Base-by-base conservation (phyloP, 2,113 vertebrate species). In the Himantopus leucocephalus region DNA sequence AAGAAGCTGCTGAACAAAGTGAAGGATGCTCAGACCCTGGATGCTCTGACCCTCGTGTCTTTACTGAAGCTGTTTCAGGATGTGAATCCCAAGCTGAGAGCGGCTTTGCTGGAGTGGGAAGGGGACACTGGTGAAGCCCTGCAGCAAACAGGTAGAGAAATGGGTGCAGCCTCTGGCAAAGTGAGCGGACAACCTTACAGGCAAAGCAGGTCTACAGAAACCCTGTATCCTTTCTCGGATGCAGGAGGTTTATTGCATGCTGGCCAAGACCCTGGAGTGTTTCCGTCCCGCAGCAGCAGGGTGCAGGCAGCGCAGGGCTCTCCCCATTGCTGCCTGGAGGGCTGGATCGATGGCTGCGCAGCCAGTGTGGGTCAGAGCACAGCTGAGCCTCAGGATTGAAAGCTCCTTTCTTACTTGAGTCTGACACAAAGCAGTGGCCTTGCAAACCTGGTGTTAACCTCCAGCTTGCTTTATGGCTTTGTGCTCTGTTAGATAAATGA, bases 401-500 rank as follows among this genome's bases (percentile, higher is more conserved):
- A 73, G 92, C 52, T 95, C 45, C 82, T 96, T 77, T 92, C 95
- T 93, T 58, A 21, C 94, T 95, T 5, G 53, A 96, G 87, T 92
- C 87, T 95, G 96, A 88, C 94, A 97, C 92, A 92, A 97, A 98
- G 94, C 94, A 73, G 59, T 95, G 96, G 98, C 98, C 97, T 98
- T 85, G 97, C 97, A 97, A 97, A 97, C 96, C 96, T 96, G 94
- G 75, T 92, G 96, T 98, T 98, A 98, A 98, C 98, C 98, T 98
- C 91, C 96, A 97, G 94, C 94, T 97, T 94, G 94, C 98, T 98
- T 94, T 90, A 86, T 90, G 94, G 97, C 97, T 98, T 98, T 98
- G 97, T 98, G 97, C 92, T 98, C 95, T 85, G 24, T 94, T 96
- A 97, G 96, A 98, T 97, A 98, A 98, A 98, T 97, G 97, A 98